Base-by-base conservation (phyloP, 1,140 invertebrate genomes). In the Atta texana region DNA sequence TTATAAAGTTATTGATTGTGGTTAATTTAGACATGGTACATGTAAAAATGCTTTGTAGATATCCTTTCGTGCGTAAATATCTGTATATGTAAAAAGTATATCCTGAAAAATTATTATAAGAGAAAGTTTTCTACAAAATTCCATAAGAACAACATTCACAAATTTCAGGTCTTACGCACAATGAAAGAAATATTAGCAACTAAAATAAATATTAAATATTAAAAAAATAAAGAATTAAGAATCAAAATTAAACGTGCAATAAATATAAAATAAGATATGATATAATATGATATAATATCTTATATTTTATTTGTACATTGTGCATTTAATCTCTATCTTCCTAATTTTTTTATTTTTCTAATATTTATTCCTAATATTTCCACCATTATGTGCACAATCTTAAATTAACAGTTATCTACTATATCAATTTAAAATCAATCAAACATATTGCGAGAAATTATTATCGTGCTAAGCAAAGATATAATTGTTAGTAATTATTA, bases 401-500 rank as follows among this genome's bases (percentile, higher is more conserved):
- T 44, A 44, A 1, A 68, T 34, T 34, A 66, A 80, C 12, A 44
- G 6, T 55, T 68, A 64, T 53, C 64, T 66, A 39, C 10, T 24
- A 63, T 39, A 44, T 2, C 49, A 66, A 34, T 66, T 51, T n/a
- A 74, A 78, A 49, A 16, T 53, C 18, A 78, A 59, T 84, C 5
- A 68, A 86, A 49, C 18, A 51, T 31, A 82, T 12, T 80, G 66
- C 53, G 28, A 66, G 28, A 69, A 34, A 61, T 72, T 68, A 55
- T 77, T 77, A 77, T 85, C 28, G 57, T 71, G 72, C 21, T 31
- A 71, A 64, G 71, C 12, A 28, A 39, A 64, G 31, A 59, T 12
- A 74, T 59, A 51, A 51, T 89, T 86, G 88, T 90, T 90, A 90
- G 72, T 89, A 86, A 80, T 49, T 81, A 80, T 61, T 88, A 69